Conservation (phyloP, 2,113 vertebrate genomes). For the Crotalus viridis region DNA sequence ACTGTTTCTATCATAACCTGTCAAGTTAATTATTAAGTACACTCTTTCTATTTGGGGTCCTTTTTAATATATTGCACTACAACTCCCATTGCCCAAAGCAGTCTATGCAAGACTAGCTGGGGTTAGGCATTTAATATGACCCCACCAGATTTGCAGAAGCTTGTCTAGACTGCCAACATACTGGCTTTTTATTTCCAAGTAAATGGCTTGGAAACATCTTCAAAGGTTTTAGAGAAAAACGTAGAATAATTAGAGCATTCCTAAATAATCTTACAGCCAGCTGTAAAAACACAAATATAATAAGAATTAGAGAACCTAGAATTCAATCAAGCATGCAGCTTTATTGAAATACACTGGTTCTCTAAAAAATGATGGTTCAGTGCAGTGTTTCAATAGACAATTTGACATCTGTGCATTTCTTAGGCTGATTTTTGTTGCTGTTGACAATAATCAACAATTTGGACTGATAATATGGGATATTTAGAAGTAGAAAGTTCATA, state of each 20-base stretch:
- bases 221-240: neutral
- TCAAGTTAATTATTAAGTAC: neutral
- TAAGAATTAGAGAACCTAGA: too few species aligned
- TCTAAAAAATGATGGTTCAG: neutral
- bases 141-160: neutral
- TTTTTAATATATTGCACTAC: neutral
- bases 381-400: neutral
- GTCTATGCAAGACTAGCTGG: neutral
- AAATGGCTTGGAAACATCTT: fast-evolving
- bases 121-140: neutral
- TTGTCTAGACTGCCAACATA: neutral
- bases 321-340: neutral
- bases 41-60: neutral
- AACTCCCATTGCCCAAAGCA: neutral
- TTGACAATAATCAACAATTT: neutral
- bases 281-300: neutral
- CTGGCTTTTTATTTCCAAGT: neutral
- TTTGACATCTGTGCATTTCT: neutral
- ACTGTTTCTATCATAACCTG: neutral
- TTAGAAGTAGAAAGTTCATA: neutral
- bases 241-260: neutral
- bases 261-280: neutral
- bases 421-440: neutral
- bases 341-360: neutral
- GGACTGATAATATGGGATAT: neutral